Evolutionary conservation across 2,113 vertebrate species (phyloP).

Genomic region (Brachyistius frenatus): DNA sequence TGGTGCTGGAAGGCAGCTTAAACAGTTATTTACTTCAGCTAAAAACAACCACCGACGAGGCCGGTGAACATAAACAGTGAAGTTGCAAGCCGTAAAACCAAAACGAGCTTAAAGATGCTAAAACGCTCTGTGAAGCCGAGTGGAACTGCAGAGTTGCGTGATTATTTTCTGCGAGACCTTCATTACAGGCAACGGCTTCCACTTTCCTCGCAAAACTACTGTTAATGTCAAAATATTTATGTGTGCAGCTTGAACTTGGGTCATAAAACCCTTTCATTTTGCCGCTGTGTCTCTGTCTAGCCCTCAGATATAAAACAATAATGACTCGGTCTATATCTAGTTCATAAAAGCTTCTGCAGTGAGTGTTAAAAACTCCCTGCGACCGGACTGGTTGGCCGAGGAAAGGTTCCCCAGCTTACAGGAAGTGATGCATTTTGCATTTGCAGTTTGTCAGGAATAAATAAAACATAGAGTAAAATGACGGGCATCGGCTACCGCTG

Average conservation of each 20-base stretch:
- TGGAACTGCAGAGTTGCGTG: too few relatives aligned
- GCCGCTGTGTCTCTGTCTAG: background rate
- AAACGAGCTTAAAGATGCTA: too few relatives aligned
- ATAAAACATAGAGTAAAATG: constrained; percentile 33
- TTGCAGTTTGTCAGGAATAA: constrained; percentile 27
- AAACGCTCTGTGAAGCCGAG: too few relatives aligned
- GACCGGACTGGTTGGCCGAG: background rate
- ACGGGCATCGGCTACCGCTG: background rate
- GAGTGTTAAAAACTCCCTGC: background rate
- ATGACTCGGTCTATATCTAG: constrained; percentile 14
- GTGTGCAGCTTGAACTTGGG: background rate
- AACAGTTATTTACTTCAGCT: too few relatives aligned
- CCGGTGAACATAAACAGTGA: too few relatives aligned
- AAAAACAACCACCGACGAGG: too few relatives aligned
- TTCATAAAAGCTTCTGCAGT: constrained; percentile 31
- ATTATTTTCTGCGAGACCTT: background rate
- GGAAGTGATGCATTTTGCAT: constrained; percentile 35
- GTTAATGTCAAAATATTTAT: background rate
- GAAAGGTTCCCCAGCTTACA: background rate
- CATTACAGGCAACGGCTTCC: background rate
- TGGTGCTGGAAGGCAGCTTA: too few relatives aligned
- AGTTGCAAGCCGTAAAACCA: too few relatives aligned
- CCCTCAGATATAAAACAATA: constrained; percentile 30
- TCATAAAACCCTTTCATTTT: background rate
- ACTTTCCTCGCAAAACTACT: background rate